Percentiles rank a stretch among this genome's conserved stretches.
Evolutionary conservation across 2,797 vertebrate species (phyloP).

Genomic region (Triplophysa yarkandensis): DNA sequence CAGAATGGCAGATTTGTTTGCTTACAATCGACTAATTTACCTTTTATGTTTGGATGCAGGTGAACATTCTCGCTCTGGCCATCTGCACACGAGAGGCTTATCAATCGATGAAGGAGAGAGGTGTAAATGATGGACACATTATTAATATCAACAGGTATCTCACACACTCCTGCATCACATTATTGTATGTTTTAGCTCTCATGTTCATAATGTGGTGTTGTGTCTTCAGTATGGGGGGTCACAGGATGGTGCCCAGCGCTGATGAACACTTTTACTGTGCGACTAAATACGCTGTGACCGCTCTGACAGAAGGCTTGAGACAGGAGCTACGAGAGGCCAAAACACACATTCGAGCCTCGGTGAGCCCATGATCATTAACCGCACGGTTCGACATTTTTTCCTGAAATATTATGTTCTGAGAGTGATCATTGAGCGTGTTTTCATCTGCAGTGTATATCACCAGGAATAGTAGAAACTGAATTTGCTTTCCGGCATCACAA

Average conservation of each 20-base stretch:
- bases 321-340: slow-evolving; percentile 91
- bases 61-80: slow-evolving; percentile 91
- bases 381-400: too few species aligned
- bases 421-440: too few species aligned
- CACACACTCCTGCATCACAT: neutral
- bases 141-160: slow-evolving; percentile 95
- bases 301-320: slow-evolving; percentile 90
- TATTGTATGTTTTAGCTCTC: neutral
- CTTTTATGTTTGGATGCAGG: slow-evolving; percentile 67
- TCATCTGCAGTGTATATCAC: slow-evolving; percentile 87
- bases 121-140: slow-evolving; percentile 92
- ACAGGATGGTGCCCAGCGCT: slow-evolving; percentile 79
- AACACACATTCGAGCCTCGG: slow-evolving; percentile 92
- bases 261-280: slow-evolving; percentile 91
- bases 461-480: slow-evolving; percentile 93
- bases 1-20: too few species aligned
- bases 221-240: slow-evolving; percentile 86
- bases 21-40: neutral
- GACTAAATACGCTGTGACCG: slow-evolving; percentile 92
- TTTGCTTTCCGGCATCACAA: slow-evolving; percentile 94
- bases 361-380: slow-evolving; percentile 74
- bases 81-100: slow-evolving; percentile 95
- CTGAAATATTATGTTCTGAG: neutral
- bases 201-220: neutral
- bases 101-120: slow-evolving; percentile 94